A percentile compares a stretch with the other conserved stretches of the same genome.
These are phyloP conservation scores for Peromyscus polionotus DNA, from an alignment of 2,113 vertebrate genomes.

Conservation along the genomic window DNA sequence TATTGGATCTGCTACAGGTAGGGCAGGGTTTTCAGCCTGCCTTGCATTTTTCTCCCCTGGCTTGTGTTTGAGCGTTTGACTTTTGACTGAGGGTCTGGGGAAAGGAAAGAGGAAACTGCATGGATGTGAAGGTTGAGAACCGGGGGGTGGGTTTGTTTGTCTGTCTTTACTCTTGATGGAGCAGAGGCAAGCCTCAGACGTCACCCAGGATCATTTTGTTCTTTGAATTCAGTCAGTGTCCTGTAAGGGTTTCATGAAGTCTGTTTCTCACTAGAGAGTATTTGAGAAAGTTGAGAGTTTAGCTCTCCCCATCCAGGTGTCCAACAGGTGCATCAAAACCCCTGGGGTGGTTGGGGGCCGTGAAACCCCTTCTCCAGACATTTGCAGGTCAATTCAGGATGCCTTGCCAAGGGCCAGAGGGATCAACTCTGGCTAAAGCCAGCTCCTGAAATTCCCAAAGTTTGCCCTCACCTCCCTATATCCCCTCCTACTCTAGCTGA, in stretches of 20 bases:
- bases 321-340: neutral
- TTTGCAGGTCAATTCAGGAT: neutral
- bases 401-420: neutral
- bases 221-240: neutral
- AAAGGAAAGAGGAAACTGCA: neutral
- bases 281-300: neutral
- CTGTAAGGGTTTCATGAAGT: neutral
- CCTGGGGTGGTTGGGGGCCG: fast-evolving
- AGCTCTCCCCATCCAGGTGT: neutral
- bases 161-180: neutral
- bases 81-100: neutral
- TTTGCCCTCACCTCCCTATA: neutral
- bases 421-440: neutral
- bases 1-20: neutral
- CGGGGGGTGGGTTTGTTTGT: neutral
- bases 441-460: neutral
- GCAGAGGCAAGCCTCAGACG: neutral
- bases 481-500: fast-evolving
- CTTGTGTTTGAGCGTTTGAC: neutral
- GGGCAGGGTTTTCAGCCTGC: neutral
- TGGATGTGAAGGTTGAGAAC: neutral
- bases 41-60: neutral
- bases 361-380: neutral
- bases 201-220: neutral
- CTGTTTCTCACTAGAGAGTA: neutral